Evolutionary conservation across 2,888 invertebrate species (phyloP), one percentile per base, ranked within the genome.

Genomic region (Platerodrilus igneus): DNA sequence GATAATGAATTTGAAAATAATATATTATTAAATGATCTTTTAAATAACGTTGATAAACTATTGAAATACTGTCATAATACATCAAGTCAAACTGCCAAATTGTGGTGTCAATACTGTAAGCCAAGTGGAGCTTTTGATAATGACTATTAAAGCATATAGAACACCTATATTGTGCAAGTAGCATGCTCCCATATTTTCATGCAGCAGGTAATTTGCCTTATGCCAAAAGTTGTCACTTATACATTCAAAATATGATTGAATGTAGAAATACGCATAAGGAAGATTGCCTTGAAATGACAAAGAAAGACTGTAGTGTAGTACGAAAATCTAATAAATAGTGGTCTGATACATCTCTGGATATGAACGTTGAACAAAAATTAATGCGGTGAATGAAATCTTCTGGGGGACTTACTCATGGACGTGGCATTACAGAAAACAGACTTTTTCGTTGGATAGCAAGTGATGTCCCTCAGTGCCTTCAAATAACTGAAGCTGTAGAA

Each of bases 271-370:
- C 14, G 27, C 4, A 26, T 26, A 11, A 11, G 10, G 27, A 26
- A 26, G n/a, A 30, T 30, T 30, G 11, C 20, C 4, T 21, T 10
- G 15, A 22, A 14, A 22, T 22, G 32, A 21, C 22, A 5, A n/a
- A 32, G n/a, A 14, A 32, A 32, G 13, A 32, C 9, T 32, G 32
- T n/a, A 32, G 22, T 14, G 32, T 22, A 9, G 32, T 32, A n/a
- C 32, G 32, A 22, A 3, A 22, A 32, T 14, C 5, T 22, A 15
- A 32, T 32, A 32, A 32, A 16, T 32, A 8, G n/a, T 32, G 32
- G 22, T 32, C 8, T 32, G 32, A 22, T 3, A 32, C 32, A 32
- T 22, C 20, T 14, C 22, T 32, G 22, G 32, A 22, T 21, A 32
- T 25, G 25, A 32, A 22, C 21, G 22, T 32, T 10, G 22, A 32